Conservation (phyloP, 2,888 invertebrate genomes). For the Orgyia antiqua region DNA sequence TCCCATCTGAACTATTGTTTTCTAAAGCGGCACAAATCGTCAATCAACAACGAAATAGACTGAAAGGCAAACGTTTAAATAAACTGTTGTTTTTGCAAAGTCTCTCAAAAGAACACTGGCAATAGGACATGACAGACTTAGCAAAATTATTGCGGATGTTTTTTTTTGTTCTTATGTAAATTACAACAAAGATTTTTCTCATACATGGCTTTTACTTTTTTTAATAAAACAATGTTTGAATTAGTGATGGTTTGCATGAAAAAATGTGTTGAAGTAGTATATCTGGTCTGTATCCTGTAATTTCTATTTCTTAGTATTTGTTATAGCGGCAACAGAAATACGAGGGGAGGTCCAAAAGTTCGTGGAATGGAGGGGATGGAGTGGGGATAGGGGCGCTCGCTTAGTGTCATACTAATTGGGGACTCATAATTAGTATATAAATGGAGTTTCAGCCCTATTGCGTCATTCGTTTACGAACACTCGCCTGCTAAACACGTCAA, state of each 20-base stretch:
- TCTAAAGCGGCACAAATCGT: constrained; percentile 12
- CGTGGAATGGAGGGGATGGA: too few species aligned
- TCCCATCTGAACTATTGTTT: constrained; percentile 17
- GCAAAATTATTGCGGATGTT: constrained; percentile 1
- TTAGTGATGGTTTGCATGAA: not conserved
- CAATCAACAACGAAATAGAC: constrained; percentile 15
- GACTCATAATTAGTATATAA: too few species aligned
- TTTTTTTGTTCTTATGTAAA: constrained; percentile 1
- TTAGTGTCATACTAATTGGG: too few species aligned
- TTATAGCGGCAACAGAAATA: constrained; percentile 7
- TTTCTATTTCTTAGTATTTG: constrained; percentile 3
- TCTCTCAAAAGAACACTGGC: constrained; percentile 11
- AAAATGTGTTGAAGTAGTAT: constrained; percentile 1
- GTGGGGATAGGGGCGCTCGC: too few species aligned
- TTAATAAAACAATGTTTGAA: constrained; percentile 1
- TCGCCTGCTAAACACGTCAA: too few species aligned
- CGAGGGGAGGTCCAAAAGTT: too few species aligned
- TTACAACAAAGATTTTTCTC: constrained; percentile 2
- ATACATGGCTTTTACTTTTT: constrained; percentile 3
- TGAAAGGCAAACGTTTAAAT: constrained; percentile 17
- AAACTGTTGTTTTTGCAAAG: constrained; percentile 17
- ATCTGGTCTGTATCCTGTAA: not conserved
- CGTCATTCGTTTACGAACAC: too few species aligned
- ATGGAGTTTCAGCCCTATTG: too few species aligned
- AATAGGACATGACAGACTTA: not conserved